These are phyloP conservation scores for Neotoma lepida DNA, from an alignment of 2,113 vertebrate genomes.

Conservation along the genomic window DNA sequence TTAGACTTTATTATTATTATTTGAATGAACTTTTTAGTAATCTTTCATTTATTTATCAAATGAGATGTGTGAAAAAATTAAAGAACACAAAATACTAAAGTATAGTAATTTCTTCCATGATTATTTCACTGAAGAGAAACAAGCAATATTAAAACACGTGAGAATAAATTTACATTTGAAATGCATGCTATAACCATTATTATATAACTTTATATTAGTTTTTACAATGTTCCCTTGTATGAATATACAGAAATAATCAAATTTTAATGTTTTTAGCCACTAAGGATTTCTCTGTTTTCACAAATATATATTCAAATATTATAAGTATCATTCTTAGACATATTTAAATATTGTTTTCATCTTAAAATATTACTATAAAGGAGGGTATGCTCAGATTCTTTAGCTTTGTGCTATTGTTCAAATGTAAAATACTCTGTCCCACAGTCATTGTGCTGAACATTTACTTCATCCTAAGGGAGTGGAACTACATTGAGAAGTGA, in stretches of 20 bases:
- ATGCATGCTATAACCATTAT: background rate
- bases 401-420: background rate
- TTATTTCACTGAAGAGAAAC: slow-evolving; percentile 8
- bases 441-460: background rate
- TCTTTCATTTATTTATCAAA: background rate
- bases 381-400: accelerated
- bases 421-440: background rate
- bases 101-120: background rate
- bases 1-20: background rate
- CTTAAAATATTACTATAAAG: background rate
- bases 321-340: background rate
- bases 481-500: background rate
- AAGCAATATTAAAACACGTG: background rate
- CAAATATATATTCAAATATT: background rate
- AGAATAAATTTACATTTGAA: background rate
- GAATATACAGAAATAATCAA: background rate
- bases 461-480: background rate
- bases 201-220: background rate
- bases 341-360: background rate
- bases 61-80: background rate
- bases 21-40: background rate
- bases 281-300: background rate
- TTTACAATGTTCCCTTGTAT: background rate
- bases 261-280: background rate
- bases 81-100: background rate